Evolutionary conservation across 2,113 vertebrate genomes (phyloP).

Genomic region (Anhinga anhinga): DNA sequence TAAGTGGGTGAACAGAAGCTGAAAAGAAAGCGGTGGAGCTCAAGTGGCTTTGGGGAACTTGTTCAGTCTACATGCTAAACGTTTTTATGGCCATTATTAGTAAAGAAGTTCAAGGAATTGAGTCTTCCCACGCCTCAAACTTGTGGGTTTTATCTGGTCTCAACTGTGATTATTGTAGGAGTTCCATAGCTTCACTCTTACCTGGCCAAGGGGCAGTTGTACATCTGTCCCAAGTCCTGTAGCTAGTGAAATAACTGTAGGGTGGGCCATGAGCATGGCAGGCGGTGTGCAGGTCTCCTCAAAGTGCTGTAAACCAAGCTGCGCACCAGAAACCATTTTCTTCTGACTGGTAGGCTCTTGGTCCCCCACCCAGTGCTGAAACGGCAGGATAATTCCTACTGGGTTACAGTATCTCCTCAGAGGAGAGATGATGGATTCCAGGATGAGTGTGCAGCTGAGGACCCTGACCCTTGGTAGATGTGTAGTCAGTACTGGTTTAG

Average conservation of each 20-base stretch:
- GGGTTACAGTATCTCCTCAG: neutral
- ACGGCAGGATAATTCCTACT: neutral
- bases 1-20: neutral
- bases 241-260: neutral
- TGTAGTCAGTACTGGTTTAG: neutral
- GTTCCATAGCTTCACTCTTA: neutral
- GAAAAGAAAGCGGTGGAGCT: neutral
- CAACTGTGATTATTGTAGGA: neutral
- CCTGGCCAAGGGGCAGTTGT: neutral
- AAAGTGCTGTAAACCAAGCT: neutral
- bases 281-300: neutral
- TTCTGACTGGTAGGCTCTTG: neutral
- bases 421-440: neutral
- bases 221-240: neutral
- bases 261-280: neutral
- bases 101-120: neutral
- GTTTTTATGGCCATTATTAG: neutral
- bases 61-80: neutral
- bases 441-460: neutral
- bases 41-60: neutral
- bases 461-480: too few species aligned
- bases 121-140: neutral
- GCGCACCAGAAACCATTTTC: neutral
- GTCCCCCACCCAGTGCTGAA: neutral
- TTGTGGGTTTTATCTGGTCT: neutral